These are phyloP conservation scores for Corythoichthys haematopterus DNA, from an alignment of 2,113 vertebrate genomes.

Conservation along the genomic window DNA sequence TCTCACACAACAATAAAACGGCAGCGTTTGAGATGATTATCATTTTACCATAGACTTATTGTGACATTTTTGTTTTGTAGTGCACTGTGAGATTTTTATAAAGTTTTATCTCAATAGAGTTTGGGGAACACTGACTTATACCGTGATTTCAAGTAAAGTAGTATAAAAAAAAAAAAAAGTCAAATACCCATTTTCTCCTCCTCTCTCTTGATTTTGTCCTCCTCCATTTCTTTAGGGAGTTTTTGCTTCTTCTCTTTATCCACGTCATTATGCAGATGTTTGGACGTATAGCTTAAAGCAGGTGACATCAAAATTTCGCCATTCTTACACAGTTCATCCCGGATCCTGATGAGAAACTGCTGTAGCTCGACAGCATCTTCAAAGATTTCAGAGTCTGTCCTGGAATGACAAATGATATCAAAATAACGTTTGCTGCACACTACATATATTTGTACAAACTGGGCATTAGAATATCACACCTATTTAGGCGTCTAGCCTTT, in stretches of 20 bases:
- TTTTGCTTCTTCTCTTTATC: conserved; percentile 98
- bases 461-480: conserved; percentile 67
- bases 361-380: conserved; percentile 97
- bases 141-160: background rate
- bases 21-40: background rate
- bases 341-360: conserved; percentile 95
- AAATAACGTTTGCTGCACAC: background rate
- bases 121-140: background rate
- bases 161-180: background rate
- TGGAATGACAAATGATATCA: conserved; percentile 46
- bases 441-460: background rate
- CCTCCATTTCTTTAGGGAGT: conserved; percentile 92
- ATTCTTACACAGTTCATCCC: conserved; percentile 97
- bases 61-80: background rate
- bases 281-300: conserved; percentile 93
- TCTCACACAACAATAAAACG: background rate
- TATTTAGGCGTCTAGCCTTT: conserved; percentile 88
- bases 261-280: conserved; percentile 93
- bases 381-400: conserved; percentile 97
- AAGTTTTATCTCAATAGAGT: background rate
- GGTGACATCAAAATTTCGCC: conserved; percentile 96
- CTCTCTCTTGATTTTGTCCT: conserved; percentile 95
- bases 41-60: background rate
- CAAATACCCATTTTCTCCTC: conserved; percentile 91
- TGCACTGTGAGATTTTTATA: background rate